Percentiles rank a stretch among this genome's conserved stretches.
phyloP scores from a whole-genome alignment of 2,113 vertebrate genomes.

The Brienomyrus longianalis region DNA sequence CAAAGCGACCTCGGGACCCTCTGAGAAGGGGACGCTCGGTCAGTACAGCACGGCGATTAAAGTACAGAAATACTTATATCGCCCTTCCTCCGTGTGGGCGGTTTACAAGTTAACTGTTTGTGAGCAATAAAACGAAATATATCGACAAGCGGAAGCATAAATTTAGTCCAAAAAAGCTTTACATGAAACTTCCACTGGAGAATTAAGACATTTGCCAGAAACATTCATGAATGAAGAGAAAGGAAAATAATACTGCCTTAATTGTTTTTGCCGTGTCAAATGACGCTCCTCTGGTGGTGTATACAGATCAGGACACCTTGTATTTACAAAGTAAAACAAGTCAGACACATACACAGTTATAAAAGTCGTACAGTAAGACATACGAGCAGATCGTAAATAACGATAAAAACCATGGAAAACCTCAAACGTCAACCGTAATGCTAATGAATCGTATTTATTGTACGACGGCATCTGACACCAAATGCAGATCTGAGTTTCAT shows the following conservation, averaged over 20 bases:
- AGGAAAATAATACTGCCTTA: neutral
- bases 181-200: neutral
- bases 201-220: neutral
- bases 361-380: slow-evolving; percentile 23
- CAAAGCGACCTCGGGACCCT: neutral
- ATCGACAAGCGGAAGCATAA: neutral
- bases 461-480: slow-evolving; percentile 19
- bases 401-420: slow-evolving; percentile 22
- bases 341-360: slow-evolving; percentile 24
- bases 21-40: neutral
- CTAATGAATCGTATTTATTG: slow-evolving; percentile 33
- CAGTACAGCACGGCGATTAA: neutral
- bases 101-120: neutral
- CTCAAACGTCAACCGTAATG: slow-evolving; percentile 30
- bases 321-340: slow-evolving; percentile 13
- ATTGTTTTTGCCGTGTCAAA: neutral
- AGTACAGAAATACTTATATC: neutral
- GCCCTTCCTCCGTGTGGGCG: neutral
- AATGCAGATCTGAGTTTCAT: slow-evolving; percentile 10
- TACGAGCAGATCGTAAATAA: slow-evolving; percentile 23
- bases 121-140: neutral
- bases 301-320: neutral
- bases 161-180: neutral
- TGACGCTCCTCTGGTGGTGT: neutral
- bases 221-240: neutral